phyloP scores from a whole-genome alignment of 2,113 vertebrate species.

The Chunga burmeisteri region DNA sequence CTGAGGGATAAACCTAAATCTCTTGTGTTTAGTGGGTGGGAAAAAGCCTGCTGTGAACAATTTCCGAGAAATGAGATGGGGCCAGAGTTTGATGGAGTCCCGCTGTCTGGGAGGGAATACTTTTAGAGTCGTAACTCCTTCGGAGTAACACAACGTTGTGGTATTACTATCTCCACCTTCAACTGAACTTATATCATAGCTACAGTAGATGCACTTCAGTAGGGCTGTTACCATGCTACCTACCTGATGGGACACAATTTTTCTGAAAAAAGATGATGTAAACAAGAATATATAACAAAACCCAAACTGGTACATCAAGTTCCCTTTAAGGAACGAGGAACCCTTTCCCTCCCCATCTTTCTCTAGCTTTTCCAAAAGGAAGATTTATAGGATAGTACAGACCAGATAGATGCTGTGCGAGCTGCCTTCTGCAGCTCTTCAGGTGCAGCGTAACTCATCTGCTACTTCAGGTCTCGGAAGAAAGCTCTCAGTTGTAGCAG shows the following conservation, averaged over 20 bases:
- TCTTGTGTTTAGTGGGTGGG: not conserved
- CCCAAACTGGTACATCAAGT: not conserved
- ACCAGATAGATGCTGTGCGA: not conserved
- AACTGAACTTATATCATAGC: fast-evolving
- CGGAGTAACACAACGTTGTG: not conserved
- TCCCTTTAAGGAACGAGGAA: not conserved
- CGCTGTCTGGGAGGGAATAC: not conserved
- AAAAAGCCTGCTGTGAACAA: not conserved
- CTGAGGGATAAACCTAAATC: not conserved
- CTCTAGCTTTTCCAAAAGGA: not conserved
- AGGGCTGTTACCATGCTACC: no score
- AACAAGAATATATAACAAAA: not conserved
- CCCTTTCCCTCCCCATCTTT: not conserved
- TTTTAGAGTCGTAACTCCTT: not conserved
- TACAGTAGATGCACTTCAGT: not conserved
- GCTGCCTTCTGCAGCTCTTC: not conserved
- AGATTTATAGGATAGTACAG: not conserved
- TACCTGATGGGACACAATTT: not conserved
- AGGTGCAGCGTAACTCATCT: not conserved
- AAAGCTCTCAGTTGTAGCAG: not conserved
- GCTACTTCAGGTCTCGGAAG: not conserved
- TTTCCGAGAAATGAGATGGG: not conserved
- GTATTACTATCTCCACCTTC: not conserved
- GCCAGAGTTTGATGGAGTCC: not conserved
- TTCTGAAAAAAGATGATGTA: not conserved